Conservation (phyloP, 2,113 vertebrate genomes). For the Gasterosteus aculeatus region DNA sequence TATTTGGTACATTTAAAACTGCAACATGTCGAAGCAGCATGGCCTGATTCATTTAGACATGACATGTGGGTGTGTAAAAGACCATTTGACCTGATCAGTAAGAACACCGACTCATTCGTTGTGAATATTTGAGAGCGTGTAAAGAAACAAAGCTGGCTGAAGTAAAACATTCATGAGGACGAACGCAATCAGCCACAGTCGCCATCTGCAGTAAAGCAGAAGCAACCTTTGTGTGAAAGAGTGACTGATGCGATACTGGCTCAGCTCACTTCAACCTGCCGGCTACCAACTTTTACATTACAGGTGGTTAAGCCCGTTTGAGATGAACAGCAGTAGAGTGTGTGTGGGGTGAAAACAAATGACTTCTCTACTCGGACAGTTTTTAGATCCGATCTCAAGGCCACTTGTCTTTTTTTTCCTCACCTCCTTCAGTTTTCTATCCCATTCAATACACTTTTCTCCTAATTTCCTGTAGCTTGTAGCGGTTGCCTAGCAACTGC, state of each 20-base stretch:
- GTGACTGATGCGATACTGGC: neutral
- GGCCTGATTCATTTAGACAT: slow-evolving; percentile 10
- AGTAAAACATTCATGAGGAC: neutral
- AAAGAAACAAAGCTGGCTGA: neutral
- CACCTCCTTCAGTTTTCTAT: neutral
- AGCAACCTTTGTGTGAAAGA: neutral
- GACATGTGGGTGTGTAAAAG: neutral
- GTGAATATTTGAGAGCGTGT: neutral
- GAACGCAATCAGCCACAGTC: neutral
- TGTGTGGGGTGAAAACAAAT: too few relatives aligned
- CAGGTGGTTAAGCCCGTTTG: neutral
- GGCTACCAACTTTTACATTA: neutral
- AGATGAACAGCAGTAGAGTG: too few relatives aligned
- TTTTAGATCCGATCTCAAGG: too few relatives aligned
- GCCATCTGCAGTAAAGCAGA: neutral
- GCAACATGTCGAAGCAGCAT: slow-evolving; percentile 15
- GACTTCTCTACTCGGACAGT: too few relatives aligned
- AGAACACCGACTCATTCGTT: neutral
- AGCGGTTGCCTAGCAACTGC: neutral
- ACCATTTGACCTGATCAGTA: neutral
- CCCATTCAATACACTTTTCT: neutral
- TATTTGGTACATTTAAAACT: slow-evolving; percentile 19
- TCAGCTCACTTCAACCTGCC: neutral
- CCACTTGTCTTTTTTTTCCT: too few relatives aligned
- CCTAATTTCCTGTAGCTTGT: neutral